Evolutionary conservation across 2,113 vertebrate genomes (phyloP).

Genomic region (Cavia porcellus): DNA sequence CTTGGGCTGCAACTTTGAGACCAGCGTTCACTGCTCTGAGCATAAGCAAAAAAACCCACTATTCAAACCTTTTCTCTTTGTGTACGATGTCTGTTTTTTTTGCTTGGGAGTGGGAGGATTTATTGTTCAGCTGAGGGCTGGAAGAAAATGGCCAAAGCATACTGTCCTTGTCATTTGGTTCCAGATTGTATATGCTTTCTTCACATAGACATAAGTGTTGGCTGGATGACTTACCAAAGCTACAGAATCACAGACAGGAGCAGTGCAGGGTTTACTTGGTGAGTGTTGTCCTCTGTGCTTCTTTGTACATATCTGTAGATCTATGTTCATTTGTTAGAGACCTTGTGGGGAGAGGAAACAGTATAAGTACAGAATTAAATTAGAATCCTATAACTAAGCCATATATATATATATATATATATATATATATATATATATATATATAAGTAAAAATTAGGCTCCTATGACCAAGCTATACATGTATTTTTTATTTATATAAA

Average conservation of each 20-base stretch:
- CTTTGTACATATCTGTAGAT: not conserved
- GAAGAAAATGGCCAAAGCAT: not conserved
- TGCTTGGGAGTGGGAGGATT: not conserved
- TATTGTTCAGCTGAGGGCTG: not conserved
- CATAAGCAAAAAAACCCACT: not conserved
- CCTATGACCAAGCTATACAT: not conserved
- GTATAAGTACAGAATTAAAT: slow-evolving; percentile 4
- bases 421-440: no score
- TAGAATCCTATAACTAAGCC: not conserved
- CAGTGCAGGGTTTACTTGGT: not conserved
- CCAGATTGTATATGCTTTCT: not conserved
- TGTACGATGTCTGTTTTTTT: not conserved
- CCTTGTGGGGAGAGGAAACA: not conserved
- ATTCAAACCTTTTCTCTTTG: not conserved
- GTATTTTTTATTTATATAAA: not conserved
- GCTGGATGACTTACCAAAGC: not conserved
- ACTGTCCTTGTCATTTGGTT: not conserved
- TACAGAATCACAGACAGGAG: not conserved
- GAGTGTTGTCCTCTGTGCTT: not conserved
- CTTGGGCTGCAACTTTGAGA: not conserved
- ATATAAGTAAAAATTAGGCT: slow-evolving; percentile 24
- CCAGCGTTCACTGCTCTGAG: not conserved
- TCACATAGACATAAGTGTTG: not conserved
- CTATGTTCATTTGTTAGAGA: not conserved
- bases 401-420: not conserved